Percentiles rank a stretch among this genome's conserved stretches.
Conservation (phyloP, 2,888 invertebrate species). For the Camponotus fellah region DNA sequence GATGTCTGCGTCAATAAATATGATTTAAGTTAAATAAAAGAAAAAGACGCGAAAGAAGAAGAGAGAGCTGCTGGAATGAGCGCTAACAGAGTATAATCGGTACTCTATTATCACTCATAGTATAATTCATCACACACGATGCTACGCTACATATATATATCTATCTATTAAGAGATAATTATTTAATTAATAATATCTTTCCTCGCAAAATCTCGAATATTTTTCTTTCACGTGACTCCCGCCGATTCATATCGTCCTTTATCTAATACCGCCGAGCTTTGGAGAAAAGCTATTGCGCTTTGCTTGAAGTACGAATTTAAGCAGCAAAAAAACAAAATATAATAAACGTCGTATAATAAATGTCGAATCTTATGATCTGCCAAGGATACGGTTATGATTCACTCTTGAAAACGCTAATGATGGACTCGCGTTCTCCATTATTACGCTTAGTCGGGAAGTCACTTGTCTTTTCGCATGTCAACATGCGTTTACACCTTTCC, state of each 20-base stretch:
- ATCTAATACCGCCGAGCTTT: slow-evolving; percentile 20
- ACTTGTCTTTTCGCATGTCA: neutral
- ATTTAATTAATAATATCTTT: slow-evolving; percentile 26
- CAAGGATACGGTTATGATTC: neutral
- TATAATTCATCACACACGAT: slow-evolving; percentile 27
- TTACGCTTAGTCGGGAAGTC: neutral
- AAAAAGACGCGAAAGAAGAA: slow-evolving; percentile 45
- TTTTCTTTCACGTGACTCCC: slow-evolving; percentile 5
- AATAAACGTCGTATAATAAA: too few species aligned
- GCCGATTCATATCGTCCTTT: slow-evolving; percentile 8
- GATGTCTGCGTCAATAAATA: slow-evolving; percentile 71
- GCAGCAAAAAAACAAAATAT: too few species aligned
- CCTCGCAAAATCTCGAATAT: neutral
- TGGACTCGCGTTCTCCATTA: neutral
- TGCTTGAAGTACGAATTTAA: neutral
- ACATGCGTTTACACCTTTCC: neutral
- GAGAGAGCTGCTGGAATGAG: slow-evolving; percentile 41
- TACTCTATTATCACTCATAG: slow-evolving; percentile 33
- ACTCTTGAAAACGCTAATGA: neutral
- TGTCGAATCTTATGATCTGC: slow-evolving; percentile 3
- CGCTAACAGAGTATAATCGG: slow-evolving; percentile 46
- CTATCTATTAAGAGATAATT: neutral
- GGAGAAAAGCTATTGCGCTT: neutral
- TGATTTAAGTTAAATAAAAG: slow-evolving; percentile 59
- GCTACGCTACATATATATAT: neutral